Evolutionary conservation across 2,888 invertebrate species (phyloP).

Genomic region (Microctonus brassicae): DNA sequence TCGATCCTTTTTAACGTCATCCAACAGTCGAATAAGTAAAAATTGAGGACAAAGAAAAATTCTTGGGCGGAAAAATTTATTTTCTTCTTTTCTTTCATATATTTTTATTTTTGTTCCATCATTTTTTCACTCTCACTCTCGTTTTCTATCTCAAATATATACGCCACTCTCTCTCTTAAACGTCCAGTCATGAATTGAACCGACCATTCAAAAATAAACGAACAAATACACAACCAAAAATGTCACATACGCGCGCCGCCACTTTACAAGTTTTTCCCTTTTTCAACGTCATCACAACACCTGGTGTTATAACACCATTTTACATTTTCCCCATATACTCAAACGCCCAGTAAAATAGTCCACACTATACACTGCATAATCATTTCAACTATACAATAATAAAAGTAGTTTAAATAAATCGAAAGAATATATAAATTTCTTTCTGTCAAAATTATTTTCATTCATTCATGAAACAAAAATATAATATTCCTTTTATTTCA

Average conservation of each 20-base stretch:
- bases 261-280: conserved; percentile 58
- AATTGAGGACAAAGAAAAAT: conserved; percentile 17
- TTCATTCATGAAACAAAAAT: conserved; percentile 19
- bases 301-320: too few species aligned
- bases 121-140: not conserved
- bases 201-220: conserved; percentile 39
- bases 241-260: conserved; percentile 51
- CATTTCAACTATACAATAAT: too few species aligned
- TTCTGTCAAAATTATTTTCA: too few species aligned
- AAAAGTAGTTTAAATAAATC: too few species aligned
- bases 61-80: conserved; percentile 6
- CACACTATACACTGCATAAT: too few species aligned
- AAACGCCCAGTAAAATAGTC: too few species aligned
- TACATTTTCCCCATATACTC: too few species aligned
- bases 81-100: too few species aligned
- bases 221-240: conserved; percentile 40
- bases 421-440: too few species aligned
- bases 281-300: conserved; percentile 52
- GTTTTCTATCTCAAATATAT: not conserved
- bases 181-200: conserved; percentile 30
- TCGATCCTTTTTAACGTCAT: conserved; percentile 6
- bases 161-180: not conserved
- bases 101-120: not conserved
- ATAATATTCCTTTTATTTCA: conserved; percentile 17
- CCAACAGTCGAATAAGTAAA: too few species aligned